phyloP scores from a whole-genome alignment of 2,113 vertebrate species.

The Ammospiza caudacuta region DNA sequence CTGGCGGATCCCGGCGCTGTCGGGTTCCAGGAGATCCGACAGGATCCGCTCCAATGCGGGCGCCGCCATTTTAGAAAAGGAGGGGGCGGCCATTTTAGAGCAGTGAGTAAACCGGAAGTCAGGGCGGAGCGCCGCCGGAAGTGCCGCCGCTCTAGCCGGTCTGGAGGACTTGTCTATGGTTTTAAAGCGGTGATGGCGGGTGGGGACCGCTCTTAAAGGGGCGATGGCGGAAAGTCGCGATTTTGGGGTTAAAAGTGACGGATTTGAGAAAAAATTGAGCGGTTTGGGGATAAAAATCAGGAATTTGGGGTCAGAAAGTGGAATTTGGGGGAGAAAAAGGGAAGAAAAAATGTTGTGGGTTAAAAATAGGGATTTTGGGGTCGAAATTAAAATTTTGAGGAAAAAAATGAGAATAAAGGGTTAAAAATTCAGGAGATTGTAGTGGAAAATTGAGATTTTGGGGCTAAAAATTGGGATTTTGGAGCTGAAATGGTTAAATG shows the following conservation, averaged over 20 bases:
- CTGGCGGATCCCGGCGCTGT: neutral
- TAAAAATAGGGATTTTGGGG: too few species aligned
- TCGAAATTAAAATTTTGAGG: fast-evolving
- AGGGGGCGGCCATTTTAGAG: neutral
- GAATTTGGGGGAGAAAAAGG: too few species aligned
- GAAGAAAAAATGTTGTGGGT: too few species aligned
- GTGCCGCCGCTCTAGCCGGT: fast-evolving
- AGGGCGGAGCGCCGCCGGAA: neutral
- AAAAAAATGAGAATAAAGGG: too few species aligned
- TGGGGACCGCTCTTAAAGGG: neutral
- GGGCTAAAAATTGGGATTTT: too few species aligned
- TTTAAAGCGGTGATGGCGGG: fast-evolving
- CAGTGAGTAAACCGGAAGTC: fast-evolving
- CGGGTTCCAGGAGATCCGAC: neutral
- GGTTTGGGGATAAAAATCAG: too few species aligned
- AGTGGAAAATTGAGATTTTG: too few species aligned
- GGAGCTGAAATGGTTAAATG: too few species aligned
- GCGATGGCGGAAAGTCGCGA: too few species aligned
- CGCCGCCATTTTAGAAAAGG: neutral
- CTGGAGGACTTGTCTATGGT: neutral
- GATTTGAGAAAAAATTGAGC: neutral
- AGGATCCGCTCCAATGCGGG: neutral
- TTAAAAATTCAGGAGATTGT: too few species aligned
- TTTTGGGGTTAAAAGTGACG: neutral
- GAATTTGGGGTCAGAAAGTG: too few species aligned